phyloP scores from a whole-genome alignment of 2,888 invertebrate species.

The Parnassius apollo region DNA sequence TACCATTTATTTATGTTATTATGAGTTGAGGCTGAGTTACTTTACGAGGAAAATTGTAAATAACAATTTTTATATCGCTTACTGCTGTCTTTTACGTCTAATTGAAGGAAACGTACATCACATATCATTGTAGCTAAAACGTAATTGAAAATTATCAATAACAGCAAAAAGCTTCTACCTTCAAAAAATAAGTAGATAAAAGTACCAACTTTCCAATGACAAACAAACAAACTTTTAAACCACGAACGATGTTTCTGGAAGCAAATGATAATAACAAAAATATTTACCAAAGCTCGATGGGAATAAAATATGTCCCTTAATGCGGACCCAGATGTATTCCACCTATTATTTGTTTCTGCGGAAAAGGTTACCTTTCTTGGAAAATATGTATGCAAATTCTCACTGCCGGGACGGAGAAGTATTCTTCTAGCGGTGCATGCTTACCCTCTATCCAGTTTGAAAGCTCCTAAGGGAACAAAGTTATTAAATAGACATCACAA shows the following conservation, averaged over 20 bases:
- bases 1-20: constrained; percentile 33
- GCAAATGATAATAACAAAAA: constrained; percentile 73
- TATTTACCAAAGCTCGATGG: constrained; percentile 73
- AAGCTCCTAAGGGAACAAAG: constrained; percentile 65
- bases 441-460: constrained; percentile 54
- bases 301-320: constrained; percentile 79
- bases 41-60: constrained; percentile 25
- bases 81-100: constrained; percentile 1
- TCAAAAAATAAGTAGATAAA: constrained; percentile 60
- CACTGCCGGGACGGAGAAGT: constrained; percentile 45
- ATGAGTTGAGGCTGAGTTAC: constrained; percentile 32
- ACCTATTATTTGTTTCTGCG: constrained; percentile 74
- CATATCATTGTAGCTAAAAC: not conserved
- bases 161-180: constrained; percentile 40
- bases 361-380: constrained; percentile 58
- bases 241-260: constrained; percentile 43
- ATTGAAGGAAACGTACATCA: not conserved
- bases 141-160: constrained; percentile 22
- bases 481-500: constrained; percentile 64
- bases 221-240: constrained; percentile 29
- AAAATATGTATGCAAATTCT: constrained; percentile 74
- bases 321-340: constrained; percentile 70
- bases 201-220: constrained; percentile 57
- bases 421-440: constrained; percentile 35
- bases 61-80: constrained; percentile 9